These are phyloP conservation scores for Cantharis rufa DNA, from an alignment of 2,888 invertebrate genomes.

Conservation along the genomic window DNA sequence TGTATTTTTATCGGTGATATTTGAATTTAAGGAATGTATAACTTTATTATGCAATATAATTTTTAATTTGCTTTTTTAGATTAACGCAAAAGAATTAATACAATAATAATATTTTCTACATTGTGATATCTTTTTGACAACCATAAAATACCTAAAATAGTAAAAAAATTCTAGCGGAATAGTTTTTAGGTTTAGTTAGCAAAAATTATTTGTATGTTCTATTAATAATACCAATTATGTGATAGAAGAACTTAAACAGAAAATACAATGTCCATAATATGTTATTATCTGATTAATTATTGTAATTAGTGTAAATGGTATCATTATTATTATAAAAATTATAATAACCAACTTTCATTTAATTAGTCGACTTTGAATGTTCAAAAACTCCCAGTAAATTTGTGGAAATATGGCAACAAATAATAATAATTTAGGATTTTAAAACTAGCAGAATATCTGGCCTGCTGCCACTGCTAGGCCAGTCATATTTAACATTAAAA, in stretches of 20 bases:
- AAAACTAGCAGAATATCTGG: too few species aligned
- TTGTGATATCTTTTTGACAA: slow-evolving; percentile 26
- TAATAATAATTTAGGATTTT: too few species aligned
- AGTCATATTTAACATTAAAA: too few species aligned
- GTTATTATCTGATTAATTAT: neutral
- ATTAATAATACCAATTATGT: slow-evolving; percentile 2
- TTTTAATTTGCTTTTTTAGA: slow-evolving; percentile 8
- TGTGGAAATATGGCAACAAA: too few species aligned
- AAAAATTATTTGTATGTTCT: slow-evolving; percentile 1
- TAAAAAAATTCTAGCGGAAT: neutral
- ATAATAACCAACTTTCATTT: neutral
- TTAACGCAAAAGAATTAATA: slow-evolving; percentile 6
- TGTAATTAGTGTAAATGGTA: neutral
- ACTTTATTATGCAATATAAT: neutral
- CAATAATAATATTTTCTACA: slow-evolving; percentile 19
- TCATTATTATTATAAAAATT: slow-evolving; percentile 1
- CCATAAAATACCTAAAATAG: neutral
- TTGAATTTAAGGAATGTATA: slow-evolving; percentile 15
- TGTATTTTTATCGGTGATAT: slow-evolving; percentile 16
- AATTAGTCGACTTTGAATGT: too few species aligned
- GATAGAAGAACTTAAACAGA: neutral
- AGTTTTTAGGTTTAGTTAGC: slow-evolving; percentile 6
- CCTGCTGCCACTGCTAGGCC: too few species aligned
- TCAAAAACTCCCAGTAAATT: too few species aligned
- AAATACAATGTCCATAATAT: neutral